These are phyloP conservation scores for Equus przewalskii DNA, from an alignment of 2,113 vertebrate species.

Conservation along the genomic window DNA sequence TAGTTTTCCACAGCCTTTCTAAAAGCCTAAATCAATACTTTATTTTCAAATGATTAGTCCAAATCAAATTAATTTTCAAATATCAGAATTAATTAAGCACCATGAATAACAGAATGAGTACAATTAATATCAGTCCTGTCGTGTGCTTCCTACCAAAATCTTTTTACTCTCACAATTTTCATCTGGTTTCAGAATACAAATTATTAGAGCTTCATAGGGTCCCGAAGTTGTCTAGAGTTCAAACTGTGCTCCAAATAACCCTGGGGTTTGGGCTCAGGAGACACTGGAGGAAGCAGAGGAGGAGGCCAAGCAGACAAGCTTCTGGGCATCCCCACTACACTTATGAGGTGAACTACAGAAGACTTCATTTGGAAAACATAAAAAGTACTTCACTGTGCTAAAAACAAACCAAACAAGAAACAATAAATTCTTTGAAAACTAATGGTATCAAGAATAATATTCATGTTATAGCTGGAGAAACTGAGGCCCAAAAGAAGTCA, in stretches of 20 bases:
- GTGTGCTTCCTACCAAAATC: background rate
- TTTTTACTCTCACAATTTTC: constrained; percentile 5
- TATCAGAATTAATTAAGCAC: background rate
- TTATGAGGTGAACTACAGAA: background rate
- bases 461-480: background rate
- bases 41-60: constrained; percentile 19
- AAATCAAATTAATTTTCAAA: constrained; percentile 60
- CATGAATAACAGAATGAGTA: background rate
- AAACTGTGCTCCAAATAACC: background rate
- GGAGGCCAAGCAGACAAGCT: background rate
- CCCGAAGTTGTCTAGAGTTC: constrained; percentile 7
- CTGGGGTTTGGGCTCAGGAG: background rate
- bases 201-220: background rate
- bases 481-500: background rate
- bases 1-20: background rate
- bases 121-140: background rate
- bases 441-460: background rate
- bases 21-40: constrained; percentile 16
- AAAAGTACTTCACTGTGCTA: background rate
- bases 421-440: background rate
- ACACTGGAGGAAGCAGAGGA: background rate
- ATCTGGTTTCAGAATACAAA: background rate
- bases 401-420: background rate
- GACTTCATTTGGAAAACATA: background rate
- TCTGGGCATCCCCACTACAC: background rate